Conservation (phyloP, 2,888 invertebrate species). For the Leptothorax acervorum region DNA sequence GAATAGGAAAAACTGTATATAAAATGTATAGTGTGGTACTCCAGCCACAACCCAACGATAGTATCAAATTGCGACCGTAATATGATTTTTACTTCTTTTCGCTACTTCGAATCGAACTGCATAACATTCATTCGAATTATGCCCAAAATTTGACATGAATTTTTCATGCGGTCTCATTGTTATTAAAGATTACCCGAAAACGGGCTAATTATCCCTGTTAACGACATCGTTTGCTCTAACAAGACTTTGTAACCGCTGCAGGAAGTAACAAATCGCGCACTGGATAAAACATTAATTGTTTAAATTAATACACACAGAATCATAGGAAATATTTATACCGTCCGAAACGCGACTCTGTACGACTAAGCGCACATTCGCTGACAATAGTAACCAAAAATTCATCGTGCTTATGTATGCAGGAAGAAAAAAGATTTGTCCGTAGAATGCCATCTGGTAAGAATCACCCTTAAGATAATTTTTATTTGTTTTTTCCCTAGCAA, state of each 20-base stretch:
- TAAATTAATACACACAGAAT: constrained; percentile 1
- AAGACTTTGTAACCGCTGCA: background rate
- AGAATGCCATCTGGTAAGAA: background rate
- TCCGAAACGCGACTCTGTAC: constrained; percentile 4
- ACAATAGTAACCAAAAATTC: background rate
- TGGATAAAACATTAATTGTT: background rate
- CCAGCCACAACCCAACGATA: background rate
- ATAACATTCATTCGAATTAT: background rate
- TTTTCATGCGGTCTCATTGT: background rate
- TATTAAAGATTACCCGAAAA: background rate
- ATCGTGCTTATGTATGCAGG: background rate
- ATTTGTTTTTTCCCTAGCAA: background rate
- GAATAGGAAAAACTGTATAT: background rate
- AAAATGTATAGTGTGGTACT: background rate
- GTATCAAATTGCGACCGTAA: background rate
- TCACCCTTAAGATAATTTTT: background rate
- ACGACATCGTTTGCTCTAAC: background rate
- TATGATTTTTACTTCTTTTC: background rate
- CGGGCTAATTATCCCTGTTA: background rate
- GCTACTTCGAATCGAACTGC: background rate
- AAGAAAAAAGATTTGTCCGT: background rate
- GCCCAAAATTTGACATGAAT: background rate
- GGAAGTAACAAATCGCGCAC: background rate
- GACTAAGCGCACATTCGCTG: background rate
- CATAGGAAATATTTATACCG: background rate